These are phyloP conservation scores for Caloenas nicobarica DNA, from an alignment of 2,113 vertebrate genomes.

Conservation along the genomic window DNA sequence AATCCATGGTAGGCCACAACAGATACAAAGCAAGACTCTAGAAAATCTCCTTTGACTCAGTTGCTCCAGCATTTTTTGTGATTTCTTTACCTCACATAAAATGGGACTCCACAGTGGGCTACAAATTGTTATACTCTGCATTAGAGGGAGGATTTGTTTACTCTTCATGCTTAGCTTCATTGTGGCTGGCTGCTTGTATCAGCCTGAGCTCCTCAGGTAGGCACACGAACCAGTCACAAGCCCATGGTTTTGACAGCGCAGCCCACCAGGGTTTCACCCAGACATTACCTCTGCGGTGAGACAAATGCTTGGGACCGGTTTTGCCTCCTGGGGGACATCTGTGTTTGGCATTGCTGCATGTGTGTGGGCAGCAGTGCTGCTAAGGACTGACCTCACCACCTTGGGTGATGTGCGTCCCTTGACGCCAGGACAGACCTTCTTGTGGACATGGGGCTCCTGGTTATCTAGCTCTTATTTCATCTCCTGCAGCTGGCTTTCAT, in stretches of 20 bases:
- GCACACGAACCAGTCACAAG: rapidly evolving
- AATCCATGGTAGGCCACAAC: neutral
- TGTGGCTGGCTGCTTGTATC: neutral
- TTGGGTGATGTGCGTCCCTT: rapidly evolving
- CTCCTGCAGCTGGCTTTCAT: neutral
- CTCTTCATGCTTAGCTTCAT: neutral
- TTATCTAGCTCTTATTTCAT: neutral
- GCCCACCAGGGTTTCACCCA: neutral
- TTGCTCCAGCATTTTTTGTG: neutral
- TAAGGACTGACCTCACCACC: neutral
- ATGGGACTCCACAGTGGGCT: neutral
- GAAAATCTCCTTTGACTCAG: neutral
- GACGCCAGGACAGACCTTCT: neutral
- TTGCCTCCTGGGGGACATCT: neutral
- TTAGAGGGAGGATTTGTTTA: neutral
- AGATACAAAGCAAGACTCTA: neutral
- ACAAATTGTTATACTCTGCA: rapidly evolving
- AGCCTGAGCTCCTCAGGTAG: neutral
- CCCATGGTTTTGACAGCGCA: rapidly evolving
- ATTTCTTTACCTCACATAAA: neutral
- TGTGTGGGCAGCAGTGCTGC: neutral
- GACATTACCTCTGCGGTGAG: neutral
- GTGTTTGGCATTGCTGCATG: rapidly evolving
- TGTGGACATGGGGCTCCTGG: neutral
- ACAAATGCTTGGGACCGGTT: neutral